These are phyloP conservation scores for Xerus inauris DNA, from an alignment of 2,113 vertebrate genomes.

Conservation along the genomic window DNA sequence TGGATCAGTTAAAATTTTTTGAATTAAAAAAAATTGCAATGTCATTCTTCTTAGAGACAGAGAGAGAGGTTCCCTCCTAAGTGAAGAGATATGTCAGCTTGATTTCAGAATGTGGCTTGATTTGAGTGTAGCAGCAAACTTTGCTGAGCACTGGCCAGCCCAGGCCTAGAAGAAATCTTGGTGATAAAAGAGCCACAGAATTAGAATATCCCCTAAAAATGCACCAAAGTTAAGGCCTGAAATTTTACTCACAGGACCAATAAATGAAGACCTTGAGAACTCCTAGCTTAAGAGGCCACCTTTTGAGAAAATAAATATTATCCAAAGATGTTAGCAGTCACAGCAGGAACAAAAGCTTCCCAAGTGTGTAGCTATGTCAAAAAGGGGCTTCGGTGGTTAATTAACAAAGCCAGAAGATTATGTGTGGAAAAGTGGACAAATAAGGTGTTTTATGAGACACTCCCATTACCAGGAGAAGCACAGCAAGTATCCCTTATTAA, in stretches of 20 bases:
- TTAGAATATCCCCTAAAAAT: neutral
- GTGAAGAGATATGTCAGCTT: neutral
- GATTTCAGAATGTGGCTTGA: neutral
- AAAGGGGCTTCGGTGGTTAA: neutral
- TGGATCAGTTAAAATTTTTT: neutral
- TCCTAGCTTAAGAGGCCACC: neutral
- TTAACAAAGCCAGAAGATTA: neutral
- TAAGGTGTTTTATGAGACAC: neutral
- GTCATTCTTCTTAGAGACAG: constrained; percentile 2
- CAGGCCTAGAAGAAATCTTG: neutral
- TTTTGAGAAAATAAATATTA: constrained; percentile 26
- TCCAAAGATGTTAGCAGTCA: neutral
- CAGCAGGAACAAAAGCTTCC: neutral
- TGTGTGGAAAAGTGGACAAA: neutral
- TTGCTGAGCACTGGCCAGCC: neutral
- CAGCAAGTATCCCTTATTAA: neutral
- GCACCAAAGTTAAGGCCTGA: neutral
- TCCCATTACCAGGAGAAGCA: neutral
- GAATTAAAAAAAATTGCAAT: neutral
- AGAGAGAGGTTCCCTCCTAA: neutral
- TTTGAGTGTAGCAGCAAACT: neutral
- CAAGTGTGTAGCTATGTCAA: neutral
- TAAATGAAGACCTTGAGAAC: neutral
- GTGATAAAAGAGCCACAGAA: neutral
- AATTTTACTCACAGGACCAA: neutral